Base-by-base conservation (phyloP, 2,113 vertebrate species). In the Hippocampus barbouri region DNA sequence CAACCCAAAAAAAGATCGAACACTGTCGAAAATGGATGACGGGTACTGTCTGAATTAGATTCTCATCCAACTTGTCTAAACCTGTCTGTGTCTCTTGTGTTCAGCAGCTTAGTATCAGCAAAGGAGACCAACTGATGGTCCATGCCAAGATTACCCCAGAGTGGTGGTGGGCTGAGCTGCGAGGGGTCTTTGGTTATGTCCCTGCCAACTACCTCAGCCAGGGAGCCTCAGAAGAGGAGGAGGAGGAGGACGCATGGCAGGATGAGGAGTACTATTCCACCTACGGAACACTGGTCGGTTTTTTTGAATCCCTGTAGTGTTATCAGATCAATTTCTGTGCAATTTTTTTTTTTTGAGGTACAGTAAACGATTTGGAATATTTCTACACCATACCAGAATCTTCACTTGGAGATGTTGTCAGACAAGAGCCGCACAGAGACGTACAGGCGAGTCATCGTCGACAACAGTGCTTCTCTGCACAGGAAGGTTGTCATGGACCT, bases 381-480 rank as follows among this genome's bases (percentile, higher is more conserved):
- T 43, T 18, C 5, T 57, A 25, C 1, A 16, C 54, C 18, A 53
- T 27, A 41, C 47, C 71, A 95, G 93, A 94, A 89, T 73, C 91
- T 94, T 71, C 93, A 94, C 78, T 77, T 93, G 86, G 93, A 94
- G 79, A 94, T 93, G 93, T 18, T 94, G 81, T 91, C 92, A 3
- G 94, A 94, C 81, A 88, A 86, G 63, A 90, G 93, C 0, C 91
- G 92, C 25, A 94, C 92, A 0, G 89, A 91, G 15, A 88, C 91
- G 0, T 94, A 94, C 82, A 86, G 89, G 34, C 85, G 85, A 10
- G 91, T 94, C 20, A 89, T 93, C 70, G 69, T 91, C 65, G 87
- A 78, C 76, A 94, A 94, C 72, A 88, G 89, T 3, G 72, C 85
- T 2, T 81, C 89, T 18, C 88, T 94, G 60, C 86, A 69, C 70